Conservation (phyloP, 2,888 invertebrate species). For the Campoplex nolae region DNA sequence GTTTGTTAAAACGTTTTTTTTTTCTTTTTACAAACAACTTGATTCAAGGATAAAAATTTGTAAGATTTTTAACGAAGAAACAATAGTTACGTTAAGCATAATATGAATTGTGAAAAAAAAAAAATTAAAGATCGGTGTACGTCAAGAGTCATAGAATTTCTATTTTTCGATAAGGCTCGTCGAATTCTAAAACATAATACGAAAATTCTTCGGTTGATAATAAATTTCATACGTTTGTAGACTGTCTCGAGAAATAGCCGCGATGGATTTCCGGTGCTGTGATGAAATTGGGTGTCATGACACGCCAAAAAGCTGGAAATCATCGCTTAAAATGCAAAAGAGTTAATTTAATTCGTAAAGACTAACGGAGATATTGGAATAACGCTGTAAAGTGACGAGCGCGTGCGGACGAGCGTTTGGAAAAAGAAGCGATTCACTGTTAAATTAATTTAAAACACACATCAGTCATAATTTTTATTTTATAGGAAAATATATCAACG, state of each 20-base stretch:
- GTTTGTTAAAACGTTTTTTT: background rate
- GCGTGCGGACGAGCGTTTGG: background rate
- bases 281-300: constrained; percentile 28
- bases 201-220: background rate
- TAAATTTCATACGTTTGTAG: background rate
- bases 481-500: background rate
- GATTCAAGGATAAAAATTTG: background rate
- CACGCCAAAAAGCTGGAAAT: constrained; percentile 24
- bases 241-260: background rate
- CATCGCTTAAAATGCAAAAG: constrained; percentile 16
- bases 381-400: background rate
- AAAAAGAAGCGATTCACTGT: background rate
- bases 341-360: constrained; percentile 34
- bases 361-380: constrained; percentile 18
- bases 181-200: background rate
- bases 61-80: background rate
- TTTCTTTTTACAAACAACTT: background rate
- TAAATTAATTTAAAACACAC: background rate
- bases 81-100: background rate
- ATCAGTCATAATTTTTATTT: background rate
- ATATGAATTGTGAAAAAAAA: background rate
- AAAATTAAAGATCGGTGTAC: background rate
- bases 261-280: constrained; percentile 55
- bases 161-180: constrained; percentile 7
- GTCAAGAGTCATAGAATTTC: background rate